A percentile compares a stretch with the other conserved stretches of the same genome.
Conservation (phyloP, 2,797 vertebrate genomes). For the Holocentrus rufus region DNA sequence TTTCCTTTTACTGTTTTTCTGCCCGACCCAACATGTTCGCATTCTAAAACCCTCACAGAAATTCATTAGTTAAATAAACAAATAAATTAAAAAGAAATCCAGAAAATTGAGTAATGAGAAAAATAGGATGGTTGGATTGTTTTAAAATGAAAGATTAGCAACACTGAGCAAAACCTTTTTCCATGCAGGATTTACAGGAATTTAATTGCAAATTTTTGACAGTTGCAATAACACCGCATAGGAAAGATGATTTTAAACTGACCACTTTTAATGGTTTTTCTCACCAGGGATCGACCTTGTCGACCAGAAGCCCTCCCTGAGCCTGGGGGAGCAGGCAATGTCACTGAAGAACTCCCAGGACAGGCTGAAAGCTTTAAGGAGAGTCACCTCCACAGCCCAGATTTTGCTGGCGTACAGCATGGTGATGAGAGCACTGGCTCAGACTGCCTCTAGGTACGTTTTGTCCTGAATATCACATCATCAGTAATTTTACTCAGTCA, state of each 20-base stretch:
- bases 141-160: not conserved
- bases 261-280: conserved; percentile 1
- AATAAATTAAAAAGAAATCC: too few relatives aligned
- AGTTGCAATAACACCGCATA: too few relatives aligned
- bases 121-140: too few relatives aligned
- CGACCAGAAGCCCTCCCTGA: conserved; percentile 79
- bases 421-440: conserved; percentile 85
- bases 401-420: conserved; percentile 85
- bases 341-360: conserved; percentile 83
- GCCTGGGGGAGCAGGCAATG: conserved; percentile 84
- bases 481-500: not conserved
- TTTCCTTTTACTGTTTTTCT: too few relatives aligned
- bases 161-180: not conserved
- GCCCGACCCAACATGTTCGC: too few relatives aligned
- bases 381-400: conserved; percentile 84
- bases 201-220: not conserved
- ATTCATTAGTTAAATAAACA: too few relatives aligned
- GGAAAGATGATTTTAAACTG: too few relatives aligned
- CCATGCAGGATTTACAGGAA: not conserved
- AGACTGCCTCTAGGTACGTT: conserved; percentile 81
- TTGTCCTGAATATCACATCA: not conserved
- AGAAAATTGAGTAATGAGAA: too few relatives aligned
- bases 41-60: too few relatives aligned
- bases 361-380: conserved; percentile 81
- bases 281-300: conserved; percentile 69